A percentile compares a stretch with the other conserved stretches of the same genome.
Conservation (phyloP, 2,888 invertebrate species). For the Aspidapion aeneum region DNA sequence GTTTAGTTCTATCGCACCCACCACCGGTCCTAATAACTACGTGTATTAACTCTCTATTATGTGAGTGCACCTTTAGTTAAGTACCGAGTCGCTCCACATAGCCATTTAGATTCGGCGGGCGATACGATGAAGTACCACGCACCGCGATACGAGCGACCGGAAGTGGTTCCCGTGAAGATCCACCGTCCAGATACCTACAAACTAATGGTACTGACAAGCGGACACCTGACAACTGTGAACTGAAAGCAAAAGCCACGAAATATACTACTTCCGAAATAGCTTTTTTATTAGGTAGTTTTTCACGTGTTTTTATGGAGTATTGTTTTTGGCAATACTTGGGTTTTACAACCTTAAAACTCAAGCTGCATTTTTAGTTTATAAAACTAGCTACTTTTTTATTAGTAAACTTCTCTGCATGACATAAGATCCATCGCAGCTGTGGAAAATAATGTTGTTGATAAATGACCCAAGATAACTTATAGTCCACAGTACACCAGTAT, state of each 20-base stretch:
- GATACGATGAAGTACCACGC: conserved; percentile 34
- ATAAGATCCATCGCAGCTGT: too few species aligned
- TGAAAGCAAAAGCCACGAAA: conserved; percentile 3
- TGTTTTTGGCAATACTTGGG: too few species aligned
- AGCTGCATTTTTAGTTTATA: too few species aligned
- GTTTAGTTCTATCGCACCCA: too few species aligned
- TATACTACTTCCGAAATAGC: conserved; percentile 13
- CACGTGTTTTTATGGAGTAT: too few species aligned
- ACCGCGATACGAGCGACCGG: conserved; percentile 36
- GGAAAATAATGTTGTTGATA: too few species aligned
- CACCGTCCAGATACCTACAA: conserved; percentile 37
- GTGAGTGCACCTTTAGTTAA: conserved; percentile 36
- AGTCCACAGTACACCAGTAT: too few species aligned
- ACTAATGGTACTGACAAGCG: conserved; percentile 36
- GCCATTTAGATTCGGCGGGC: conserved; percentile 38
- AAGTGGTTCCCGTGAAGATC: conserved; percentile 42
- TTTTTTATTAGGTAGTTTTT: not conserved
- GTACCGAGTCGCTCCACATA: conserved; percentile 36
- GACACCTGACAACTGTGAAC: conserved; percentile 4
- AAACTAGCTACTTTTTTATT: too few species aligned
- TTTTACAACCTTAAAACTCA: too few species aligned
- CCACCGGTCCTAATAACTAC: too few species aligned
- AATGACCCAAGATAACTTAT: too few species aligned
- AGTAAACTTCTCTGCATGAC: too few species aligned
- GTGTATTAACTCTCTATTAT: conserved; percentile 17